phyloP scores from a whole-genome alignment of 1,140 invertebrate species.

The Drosophila tani region DNA sequence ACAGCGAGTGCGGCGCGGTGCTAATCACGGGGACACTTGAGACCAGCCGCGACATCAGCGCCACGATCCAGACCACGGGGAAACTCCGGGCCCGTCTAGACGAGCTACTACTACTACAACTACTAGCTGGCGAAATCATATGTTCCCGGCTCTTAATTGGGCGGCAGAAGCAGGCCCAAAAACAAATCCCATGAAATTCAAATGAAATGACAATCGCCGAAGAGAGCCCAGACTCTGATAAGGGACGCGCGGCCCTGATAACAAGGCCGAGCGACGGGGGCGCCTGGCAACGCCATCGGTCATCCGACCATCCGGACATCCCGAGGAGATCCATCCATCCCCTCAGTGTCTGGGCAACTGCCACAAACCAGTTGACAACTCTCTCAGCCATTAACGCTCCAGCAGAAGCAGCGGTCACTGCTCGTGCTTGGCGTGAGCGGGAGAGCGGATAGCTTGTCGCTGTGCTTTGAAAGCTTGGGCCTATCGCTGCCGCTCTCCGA shows the following conservation, averaged over 20 bases:
- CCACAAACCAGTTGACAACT: conserved; percentile 23
- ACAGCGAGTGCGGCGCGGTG: background rate
- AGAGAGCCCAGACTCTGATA: conserved; percentile 51
- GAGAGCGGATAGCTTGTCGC: conserved; percentile 4
- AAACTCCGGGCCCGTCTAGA: conserved; percentile 30
- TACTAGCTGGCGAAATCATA: conserved; percentile 21
- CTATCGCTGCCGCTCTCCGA: background rate
- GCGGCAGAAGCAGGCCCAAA: conserved; percentile 9
- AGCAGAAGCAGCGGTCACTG: conserved; percentile 3
- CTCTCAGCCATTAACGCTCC: background rate
- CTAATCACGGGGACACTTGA: conserved; percentile 31
- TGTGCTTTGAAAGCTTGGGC: conserved; percentile 56
- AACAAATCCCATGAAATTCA: conserved; percentile 34
- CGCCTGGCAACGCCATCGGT: conserved; percentile 33
- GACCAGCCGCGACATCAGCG: conserved; percentile 12
- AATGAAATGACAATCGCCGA: conserved; percentile 36
- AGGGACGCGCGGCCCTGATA: conserved; percentile 16
- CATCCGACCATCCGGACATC: background rate
- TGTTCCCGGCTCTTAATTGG: conserved; percentile 35
- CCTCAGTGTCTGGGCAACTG: conserved; percentile 13
- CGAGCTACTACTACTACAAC: conserved; percentile 1
- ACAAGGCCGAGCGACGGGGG: conserved; percentile 10
- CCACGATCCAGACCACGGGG: conserved; percentile 2
- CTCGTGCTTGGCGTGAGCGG: background rate
- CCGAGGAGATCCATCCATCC: conserved; percentile 1